Base-by-base conservation (phyloP, 2,888 invertebrate species). In the Leptura quadrifasciata region DNA sequence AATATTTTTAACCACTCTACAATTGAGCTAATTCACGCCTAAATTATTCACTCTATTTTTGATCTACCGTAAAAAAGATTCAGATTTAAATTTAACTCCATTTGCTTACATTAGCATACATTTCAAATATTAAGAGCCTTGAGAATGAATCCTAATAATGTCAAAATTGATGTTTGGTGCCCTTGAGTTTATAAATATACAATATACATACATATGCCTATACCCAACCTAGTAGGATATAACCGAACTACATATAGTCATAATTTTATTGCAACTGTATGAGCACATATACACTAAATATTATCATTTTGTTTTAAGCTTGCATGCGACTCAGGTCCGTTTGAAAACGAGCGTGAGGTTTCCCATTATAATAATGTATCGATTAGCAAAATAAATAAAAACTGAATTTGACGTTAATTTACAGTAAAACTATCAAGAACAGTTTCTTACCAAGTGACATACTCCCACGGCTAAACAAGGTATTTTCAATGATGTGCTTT, bases 381-480 rank as follows among this genome's bases (percentile, higher is more conserved):
- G 39, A 39, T 39, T 39, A 15, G 3, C 12, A 39, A 39, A 39
- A 10, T 39, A 15, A 39, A 35, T 8, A 8, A 35, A 35, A 35
- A 10, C 35, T 15, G 2, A 24, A 24, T 24, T 31, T 31, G 27
- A 31, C 6, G 27, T 31, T 47, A 47, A 47, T 17, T n/a, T 15
- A 31, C 27, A 47, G 12, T 47, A 47, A 15, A 47, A 47, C 15
- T 47, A 47, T 47, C 47, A 47, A 47, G 47, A 12, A 3, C 15
- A 47, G 24, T 10, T 57, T 55, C 75, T 64, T 72, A 75, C 75
- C 75, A 72, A 67, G 60, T 75, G 75, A 27, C 55, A 35, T 35
- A 65, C 12, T 54, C 70, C 75, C 9, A 75, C 65, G n/a, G 17
- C n/a, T 12, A 68, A 12, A 10, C 68, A 72, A 9, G 52, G 31